A percentile compares a stretch with the other conserved stretches of the same genome.
These are phyloP conservation scores for Rhysida immarginata DNA, from an alignment of 1,140 invertebrate species.

Conservation along the genomic window DNA sequence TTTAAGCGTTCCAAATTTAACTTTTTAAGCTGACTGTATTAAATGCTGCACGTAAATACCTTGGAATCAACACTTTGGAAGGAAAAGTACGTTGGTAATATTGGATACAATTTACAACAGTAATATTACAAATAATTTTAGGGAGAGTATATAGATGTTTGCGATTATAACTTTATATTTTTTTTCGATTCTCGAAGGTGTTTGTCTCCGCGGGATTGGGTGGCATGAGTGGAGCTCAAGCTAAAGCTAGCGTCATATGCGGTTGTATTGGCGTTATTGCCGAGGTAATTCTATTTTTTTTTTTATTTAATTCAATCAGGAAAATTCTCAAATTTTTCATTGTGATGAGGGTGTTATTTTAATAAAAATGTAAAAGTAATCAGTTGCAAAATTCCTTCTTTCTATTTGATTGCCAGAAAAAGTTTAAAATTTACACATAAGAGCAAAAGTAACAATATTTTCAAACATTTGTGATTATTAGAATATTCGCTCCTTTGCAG, in stretches of 20 bases:
- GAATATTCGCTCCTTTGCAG: too few relatives aligned
- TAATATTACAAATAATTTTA: conserved; percentile 3
- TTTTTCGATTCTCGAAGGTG: conserved; percentile 25
- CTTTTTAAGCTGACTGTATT: conserved; percentile 42
- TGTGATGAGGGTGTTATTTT: too few relatives aligned
- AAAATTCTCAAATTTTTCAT: too few relatives aligned
- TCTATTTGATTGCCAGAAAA: too few relatives aligned
- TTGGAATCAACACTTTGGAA: conserved; percentile 33
- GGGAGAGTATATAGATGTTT: background rate
- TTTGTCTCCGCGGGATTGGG: conserved; percentile 49
- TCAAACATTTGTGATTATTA: too few relatives aligned
- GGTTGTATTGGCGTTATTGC: conserved; percentile 51
- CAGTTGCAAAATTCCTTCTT: too few relatives aligned
- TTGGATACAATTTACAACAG: too few relatives aligned
- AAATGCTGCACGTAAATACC: conserved; percentile 47
- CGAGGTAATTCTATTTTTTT: conserved; percentile 34
- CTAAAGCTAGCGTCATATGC: conserved; percentile 47
- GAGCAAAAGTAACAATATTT: too few relatives aligned
- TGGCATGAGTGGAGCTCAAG: conserved; percentile 52
- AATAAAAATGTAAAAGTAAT: too few relatives aligned
- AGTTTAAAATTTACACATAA: too few relatives aligned
- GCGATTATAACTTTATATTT: background rate
- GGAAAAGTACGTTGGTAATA: conserved; percentile 38
- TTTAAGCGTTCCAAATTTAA: too few relatives aligned
- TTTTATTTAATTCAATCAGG: too few relatives aligned